A percentile compares a stretch with the other conserved stretches of the same genome.
These are phyloP conservation scores for Anguilla anguilla DNA, from an alignment of 2,797 vertebrate species.

Conservation along the genomic window DNA sequence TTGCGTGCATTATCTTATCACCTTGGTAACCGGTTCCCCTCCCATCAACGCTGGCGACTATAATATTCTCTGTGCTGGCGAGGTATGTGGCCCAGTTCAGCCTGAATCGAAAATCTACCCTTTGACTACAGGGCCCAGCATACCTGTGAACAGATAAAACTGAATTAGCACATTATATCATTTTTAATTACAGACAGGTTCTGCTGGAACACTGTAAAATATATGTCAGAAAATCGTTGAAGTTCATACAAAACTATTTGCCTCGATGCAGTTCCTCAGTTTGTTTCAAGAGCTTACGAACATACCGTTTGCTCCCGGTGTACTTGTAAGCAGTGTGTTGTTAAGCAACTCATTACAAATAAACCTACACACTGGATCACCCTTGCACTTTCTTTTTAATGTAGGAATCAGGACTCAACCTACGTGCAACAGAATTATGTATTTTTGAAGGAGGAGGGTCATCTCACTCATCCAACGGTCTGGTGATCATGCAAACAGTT, in stretches of 20 bases:
- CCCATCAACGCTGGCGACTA: slow-evolving; percentile 95
- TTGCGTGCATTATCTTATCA: slow-evolving; percentile 87
- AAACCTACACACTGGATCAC: background rate
- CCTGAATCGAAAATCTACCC: slow-evolving; percentile 75
- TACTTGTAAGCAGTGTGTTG: background rate
- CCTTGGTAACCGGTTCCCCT: slow-evolving; percentile 96
- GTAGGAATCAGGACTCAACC: background rate
- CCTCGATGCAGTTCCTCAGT: background rate
- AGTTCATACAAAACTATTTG: background rate
- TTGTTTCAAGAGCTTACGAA: background rate
- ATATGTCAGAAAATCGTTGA: background rate
- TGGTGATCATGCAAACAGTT: background rate
- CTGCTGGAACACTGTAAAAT: background rate
- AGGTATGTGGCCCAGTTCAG: slow-evolving; percentile 90
- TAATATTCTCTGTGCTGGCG: slow-evolving; percentile 89
- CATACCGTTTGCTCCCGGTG: background rate
- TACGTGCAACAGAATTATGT: background rate
- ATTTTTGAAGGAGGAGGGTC: background rate
- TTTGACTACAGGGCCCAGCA: slow-evolving; percentile 93
- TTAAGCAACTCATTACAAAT: background rate
- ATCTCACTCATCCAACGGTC: background rate
- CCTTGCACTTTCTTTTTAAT: background rate
- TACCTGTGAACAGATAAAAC: slow-evolving; percentile 72
- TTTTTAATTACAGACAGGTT: background rate
- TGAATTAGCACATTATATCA: background rate